Percentiles rank a stretch among this genome's conserved stretches.
These are phyloP conservation scores for Sthenelais limicola DNA, from an alignment of 2,888 invertebrate species.

Conservation along the genomic window DNA sequence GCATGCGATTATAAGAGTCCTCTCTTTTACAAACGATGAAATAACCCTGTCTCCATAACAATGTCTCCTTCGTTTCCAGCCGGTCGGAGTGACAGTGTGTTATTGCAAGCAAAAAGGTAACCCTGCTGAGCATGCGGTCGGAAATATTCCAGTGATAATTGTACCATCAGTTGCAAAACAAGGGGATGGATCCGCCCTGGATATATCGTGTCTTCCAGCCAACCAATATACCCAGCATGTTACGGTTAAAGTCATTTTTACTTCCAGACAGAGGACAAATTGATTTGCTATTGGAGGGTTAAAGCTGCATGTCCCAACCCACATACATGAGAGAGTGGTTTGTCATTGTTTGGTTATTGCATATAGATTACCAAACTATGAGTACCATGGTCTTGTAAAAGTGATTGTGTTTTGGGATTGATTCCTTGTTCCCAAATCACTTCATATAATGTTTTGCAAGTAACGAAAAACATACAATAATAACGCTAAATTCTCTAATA, in stretches of 20 bases:
- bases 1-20: no score
- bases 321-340: not conserved
- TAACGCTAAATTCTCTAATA: no score
- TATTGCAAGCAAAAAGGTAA: conserved; percentile 61
- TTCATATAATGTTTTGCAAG: no score
- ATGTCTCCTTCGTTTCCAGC: conserved; percentile 51
- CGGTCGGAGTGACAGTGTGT: conserved; percentile 57
- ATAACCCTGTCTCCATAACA: not conserved
- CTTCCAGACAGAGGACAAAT: not conserved
- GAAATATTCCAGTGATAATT: conserved; percentile 19
- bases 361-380: not conserved
- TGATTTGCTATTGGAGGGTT: not conserved
- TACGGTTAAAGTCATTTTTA: conserved; percentile 58
- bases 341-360: not conserved
- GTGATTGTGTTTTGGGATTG: no score
- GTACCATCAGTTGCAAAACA: not conserved
- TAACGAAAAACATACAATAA: no score
- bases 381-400: conserved; percentile 38
- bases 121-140: conserved; percentile 38
- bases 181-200: not conserved
- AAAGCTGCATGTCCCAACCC: not conserved
- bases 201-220: conserved; percentile 61
- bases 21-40: no score
- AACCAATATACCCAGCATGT: conserved; percentile 68
- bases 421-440: no score